These are phyloP conservation scores for Eclectus roratus DNA, from an alignment of 2,113 vertebrate genomes.

Conservation along the genomic window DNA sequence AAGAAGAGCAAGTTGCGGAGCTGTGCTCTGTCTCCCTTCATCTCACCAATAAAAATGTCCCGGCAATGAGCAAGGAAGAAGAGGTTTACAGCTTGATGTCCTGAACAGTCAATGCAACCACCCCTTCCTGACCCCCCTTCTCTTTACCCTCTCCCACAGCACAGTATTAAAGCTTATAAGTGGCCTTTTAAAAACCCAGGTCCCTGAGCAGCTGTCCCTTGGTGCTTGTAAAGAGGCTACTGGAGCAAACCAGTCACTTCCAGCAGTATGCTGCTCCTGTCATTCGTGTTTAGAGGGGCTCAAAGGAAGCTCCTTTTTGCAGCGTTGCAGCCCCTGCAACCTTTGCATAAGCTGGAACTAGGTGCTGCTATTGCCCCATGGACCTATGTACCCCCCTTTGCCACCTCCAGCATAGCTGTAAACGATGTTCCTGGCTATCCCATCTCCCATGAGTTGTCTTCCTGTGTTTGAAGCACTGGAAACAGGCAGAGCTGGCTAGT, in stretches of 20 bases:
- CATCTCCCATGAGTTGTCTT: not conserved
- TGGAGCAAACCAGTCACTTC: slow-evolving; percentile 45
- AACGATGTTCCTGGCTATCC: fast-evolving
- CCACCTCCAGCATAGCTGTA: not conserved
- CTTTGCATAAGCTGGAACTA: not conserved
- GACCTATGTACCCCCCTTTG: fast-evolving
- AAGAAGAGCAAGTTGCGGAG: slow-evolving; percentile 78
- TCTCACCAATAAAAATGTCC: slow-evolving; percentile 77
- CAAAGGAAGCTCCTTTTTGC: not conserved
- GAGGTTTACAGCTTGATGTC: slow-evolving; percentile 73
- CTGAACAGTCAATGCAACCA: slow-evolving; percentile 64
- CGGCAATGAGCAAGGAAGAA: slow-evolving; percentile 56
- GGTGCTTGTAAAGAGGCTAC: slow-evolving; percentile 51
- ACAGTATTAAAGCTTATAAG: not conserved
- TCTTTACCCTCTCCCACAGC: slow-evolving; percentile 11
- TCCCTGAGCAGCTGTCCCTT: slow-evolving; percentile 24
- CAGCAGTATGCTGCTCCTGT: not conserved
- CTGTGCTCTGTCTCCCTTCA: slow-evolving; percentile 76
- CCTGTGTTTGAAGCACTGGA: fast-evolving
- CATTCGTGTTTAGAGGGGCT: not conserved
- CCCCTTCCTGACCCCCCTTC: slow-evolving; percentile 15
- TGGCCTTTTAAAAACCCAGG: slow-evolving; percentile 64
- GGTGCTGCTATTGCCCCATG: not conserved
- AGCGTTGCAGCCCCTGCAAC: not conserved
- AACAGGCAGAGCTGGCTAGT: not conserved